Evolutionary conservation across 2,888 invertebrate species (phyloP).

Genomic region (Adineta ricciae): DNA sequence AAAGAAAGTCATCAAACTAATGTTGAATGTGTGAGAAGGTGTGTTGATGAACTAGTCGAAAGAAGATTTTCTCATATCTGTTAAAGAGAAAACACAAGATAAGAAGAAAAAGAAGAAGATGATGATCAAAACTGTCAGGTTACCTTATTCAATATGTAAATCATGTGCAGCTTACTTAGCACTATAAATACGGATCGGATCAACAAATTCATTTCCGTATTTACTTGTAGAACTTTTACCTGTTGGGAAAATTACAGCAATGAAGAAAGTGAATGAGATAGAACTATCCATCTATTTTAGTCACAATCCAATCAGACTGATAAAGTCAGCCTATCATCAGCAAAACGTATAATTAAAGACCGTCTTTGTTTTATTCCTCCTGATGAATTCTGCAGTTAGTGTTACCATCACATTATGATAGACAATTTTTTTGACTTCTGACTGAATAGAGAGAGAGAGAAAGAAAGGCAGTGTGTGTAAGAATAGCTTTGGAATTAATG

Average conservation of each 20-base stretch:
- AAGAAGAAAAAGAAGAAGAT: not conserved
- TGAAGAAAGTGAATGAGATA: not conserved
- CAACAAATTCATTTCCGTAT: not conserved
- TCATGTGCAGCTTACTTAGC: not conserved
- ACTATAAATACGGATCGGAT: not conserved
- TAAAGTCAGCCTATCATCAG: not conserved
- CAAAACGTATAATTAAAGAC: not conserved
- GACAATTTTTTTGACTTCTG: no score
- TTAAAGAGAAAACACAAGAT: not conserved
- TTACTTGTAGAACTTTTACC: not conserved
- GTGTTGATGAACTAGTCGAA: not conserved
- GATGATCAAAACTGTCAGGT: not conserved
- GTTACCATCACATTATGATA: no score
- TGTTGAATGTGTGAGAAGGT: not conserved
- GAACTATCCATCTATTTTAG: not conserved
- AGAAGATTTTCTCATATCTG: not conserved
- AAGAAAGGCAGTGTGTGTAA: no score
- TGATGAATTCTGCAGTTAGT: not conserved
- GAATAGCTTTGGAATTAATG: no score
- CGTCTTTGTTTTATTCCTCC: not conserved
- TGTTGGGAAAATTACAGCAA: not conserved
- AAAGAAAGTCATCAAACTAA: conserved; percentile 10
- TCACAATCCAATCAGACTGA: not conserved
- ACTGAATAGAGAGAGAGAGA: no score
- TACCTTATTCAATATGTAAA: not conserved